phyloP scores from a whole-genome alignment of 1,140 invertebrate genomes.

The Theocolax elegans region DNA sequence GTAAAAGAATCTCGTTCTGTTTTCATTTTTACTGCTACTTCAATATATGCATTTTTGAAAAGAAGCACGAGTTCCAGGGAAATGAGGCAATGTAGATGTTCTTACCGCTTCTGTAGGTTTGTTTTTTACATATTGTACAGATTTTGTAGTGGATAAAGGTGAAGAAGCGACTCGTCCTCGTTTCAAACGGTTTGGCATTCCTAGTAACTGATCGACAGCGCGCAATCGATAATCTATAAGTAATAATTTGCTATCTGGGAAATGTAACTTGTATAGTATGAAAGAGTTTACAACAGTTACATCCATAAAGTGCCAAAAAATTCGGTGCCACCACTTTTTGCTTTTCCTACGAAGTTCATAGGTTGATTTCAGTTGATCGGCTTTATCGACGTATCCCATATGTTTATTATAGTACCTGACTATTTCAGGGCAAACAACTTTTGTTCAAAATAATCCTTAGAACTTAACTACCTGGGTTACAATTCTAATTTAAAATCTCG shows the following conservation, averaged over 20 bases:
- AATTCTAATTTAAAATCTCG: too few relatives aligned
- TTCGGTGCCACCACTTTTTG: conserved; percentile 58
- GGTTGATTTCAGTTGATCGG: conserved; percentile 54
- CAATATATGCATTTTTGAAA: conserved; percentile 43
- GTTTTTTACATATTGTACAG: conserved; percentile 22
- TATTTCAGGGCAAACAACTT: conserved; percentile 49
- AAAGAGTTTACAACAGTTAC: conserved; percentile 51
- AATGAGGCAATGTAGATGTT: conserved; percentile 33
- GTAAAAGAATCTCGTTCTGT: conserved; percentile 13
- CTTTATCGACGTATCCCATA: conserved; percentile 60
- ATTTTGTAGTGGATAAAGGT: conserved; percentile 18
- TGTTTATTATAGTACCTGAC: conserved; percentile 58
- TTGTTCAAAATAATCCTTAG: too few relatives aligned
- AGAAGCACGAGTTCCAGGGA: conserved; percentile 22
- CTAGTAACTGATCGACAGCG: conserved; percentile 20
- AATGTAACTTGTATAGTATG: conserved; percentile 46
- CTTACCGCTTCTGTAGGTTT: conserved; percentile 34
- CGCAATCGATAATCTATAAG: background rate
- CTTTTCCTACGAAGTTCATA: conserved; percentile 57
- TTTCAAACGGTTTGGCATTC: conserved; percentile 24
- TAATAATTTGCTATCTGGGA: conserved; percentile 12
- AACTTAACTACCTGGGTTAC: too few relatives aligned
- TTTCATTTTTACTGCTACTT: conserved; percentile 41
- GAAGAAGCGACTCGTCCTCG: conserved; percentile 4
- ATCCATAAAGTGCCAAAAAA: conserved; percentile 56